A percentile compares a stretch with the other conserved stretches of the same genome.
phyloP scores from a whole-genome alignment of 2,113 vertebrate species.

The Taurulus bubalis region DNA sequence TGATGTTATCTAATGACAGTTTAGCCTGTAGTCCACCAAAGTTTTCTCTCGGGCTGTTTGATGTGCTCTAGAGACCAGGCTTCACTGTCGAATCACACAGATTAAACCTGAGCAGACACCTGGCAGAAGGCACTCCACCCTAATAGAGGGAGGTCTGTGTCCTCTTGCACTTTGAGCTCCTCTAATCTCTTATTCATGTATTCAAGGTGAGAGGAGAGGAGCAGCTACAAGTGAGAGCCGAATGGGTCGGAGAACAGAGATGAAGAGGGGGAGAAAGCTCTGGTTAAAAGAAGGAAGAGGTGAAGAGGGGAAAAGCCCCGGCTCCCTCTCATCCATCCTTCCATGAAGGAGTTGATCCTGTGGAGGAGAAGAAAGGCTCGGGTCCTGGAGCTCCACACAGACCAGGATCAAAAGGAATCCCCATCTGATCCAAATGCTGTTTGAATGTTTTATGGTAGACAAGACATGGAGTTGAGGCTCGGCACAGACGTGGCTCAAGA shows the following conservation, averaged over 20 bases:
- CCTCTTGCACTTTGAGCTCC: conserved; percentile 46
- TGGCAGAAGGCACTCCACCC: conserved; percentile 34
- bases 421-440: conserved; percentile 54
- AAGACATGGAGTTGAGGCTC: conserved; percentile 8
- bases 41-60: not conserved
- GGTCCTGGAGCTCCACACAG: conserved; percentile 33
- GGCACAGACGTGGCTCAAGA: conserved; percentile 34
- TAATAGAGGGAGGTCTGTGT: conserved; percentile 30
- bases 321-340: conserved; percentile 50
- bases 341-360: conserved; percentile 38
- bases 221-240: conserved; percentile 33
- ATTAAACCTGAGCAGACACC: conserved; percentile 44
- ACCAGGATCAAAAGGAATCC: conserved; percentile 62
- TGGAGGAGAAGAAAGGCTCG: conserved; percentile 12
- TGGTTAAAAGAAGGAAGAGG: conserved; percentile 11
- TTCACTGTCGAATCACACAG: conserved; percentile 34
- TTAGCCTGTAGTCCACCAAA: not conserved
- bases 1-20: not conserved
- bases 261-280: conserved; percentile 5
- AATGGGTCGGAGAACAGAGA: conserved; percentile 32
- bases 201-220: conserved; percentile 41
- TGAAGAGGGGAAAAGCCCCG: conserved; percentile 17
- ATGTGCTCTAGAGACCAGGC: conserved; percentile 4
- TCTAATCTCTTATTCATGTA: conserved; percentile 71
- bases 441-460: conserved; percentile 61